Evolutionary conservation across 2,797 vertebrate genomes (phyloP).

Genomic region (Leucoraja ocellata): DNA sequence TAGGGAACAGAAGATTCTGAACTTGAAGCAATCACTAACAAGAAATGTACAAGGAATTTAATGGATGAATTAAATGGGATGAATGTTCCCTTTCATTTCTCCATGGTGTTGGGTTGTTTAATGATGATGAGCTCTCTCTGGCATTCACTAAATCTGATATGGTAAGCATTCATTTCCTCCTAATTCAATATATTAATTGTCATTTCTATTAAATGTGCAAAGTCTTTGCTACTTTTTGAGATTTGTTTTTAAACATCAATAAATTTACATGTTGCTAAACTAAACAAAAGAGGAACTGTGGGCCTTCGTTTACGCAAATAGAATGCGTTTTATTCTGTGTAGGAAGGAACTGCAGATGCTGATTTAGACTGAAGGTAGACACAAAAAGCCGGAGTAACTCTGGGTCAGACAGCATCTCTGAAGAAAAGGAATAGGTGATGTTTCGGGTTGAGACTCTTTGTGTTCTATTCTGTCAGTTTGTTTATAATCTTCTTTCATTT

Average conservation of each 20-base stretch:
- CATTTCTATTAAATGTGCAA: neutral
- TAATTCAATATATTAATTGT: neutral
- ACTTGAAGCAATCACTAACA: neutral
- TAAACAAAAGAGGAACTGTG: neutral
- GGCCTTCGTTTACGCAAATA: neutral
- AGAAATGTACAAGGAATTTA: neutral
- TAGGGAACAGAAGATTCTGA: neutral
- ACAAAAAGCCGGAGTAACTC: no score
- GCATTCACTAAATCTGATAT: neutral
- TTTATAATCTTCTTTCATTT: neutral
- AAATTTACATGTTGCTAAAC: neutral
- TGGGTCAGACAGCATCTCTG: no score
- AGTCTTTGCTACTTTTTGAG: neutral
- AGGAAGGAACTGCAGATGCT: no score
- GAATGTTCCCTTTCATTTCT: neutral
- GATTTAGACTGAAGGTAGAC: no score
- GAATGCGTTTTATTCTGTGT: no score
- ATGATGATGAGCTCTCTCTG: neutral
- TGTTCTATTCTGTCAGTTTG: neutral
- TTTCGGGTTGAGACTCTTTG: no score
- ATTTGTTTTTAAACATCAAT: neutral
- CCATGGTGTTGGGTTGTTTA: no score
- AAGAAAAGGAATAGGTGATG: no score
- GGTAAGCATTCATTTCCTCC: neutral
- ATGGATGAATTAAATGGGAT: neutral